Evolutionary conservation across 1,140 invertebrate species (phyloP), one percentile per base, ranked within the genome.

Genomic region (Apis dorsata): DNA sequence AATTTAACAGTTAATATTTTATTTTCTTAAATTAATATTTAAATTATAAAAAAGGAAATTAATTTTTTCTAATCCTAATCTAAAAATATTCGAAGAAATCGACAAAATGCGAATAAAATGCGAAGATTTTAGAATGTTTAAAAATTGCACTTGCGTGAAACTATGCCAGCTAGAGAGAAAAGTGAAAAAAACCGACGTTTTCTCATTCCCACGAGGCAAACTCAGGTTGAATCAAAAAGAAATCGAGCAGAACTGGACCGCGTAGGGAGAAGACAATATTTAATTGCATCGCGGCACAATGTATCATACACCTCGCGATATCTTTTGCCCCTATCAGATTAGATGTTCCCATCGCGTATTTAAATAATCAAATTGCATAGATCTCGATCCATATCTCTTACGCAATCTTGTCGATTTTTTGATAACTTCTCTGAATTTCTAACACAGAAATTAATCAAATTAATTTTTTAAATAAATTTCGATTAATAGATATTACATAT

Each of bases 331-430:
- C n/a, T 80, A 80, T 80, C 79, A 80, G 79, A 80, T 80, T 24
- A 80, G 79, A 75, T 76, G 71, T 81, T 81, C 79, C 72, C 72
- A 81, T 49, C 53, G 72, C 28, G 72, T 13, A 68, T 81, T 81
- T 81, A 68, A 81, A 74, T 76, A 68, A 81, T 75, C 53, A 17
- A 28, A 51, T 73, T 80, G 21, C 71, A 28, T 15, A 13, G 21
- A 21, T 62, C 19, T 21, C 21, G 12, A 1, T 44, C 13, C 62
- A 44, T 11, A 15, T 10, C 60, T 57, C 68, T 77, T 78, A 11
- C 59, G 81, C 55, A 82, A 82, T 34, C 1, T 9, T 13, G 9
- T 24, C 34, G 9, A 80, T 19, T 53, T 59, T 60, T 51, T 55
- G 69, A 68, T 63, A 59, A 7, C 57, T 28, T 7, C 1, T 34